Evolutionary conservation across 2,113 vertebrate species (phyloP).

Genomic region (Dasyprocta punctata): DNA sequence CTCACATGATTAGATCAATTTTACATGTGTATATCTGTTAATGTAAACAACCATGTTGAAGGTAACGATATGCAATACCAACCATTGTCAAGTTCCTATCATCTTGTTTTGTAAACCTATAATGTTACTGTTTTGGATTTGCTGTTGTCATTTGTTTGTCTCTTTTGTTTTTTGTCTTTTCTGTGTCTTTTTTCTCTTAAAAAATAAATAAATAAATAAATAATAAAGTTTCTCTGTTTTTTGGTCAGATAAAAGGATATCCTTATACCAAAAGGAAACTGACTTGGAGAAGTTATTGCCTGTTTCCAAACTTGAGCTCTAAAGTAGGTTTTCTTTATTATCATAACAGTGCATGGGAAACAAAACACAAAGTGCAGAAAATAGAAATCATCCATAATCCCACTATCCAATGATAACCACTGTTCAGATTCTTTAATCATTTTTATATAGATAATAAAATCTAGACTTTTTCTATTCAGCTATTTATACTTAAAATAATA

Average conservation of each 20-base stretch:
- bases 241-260: slow-evolving; percentile 66
- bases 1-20: too few relatives aligned
- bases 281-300: slow-evolving; percentile 53
- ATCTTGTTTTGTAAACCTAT: too few relatives aligned
- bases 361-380: slow-evolving; percentile 47
- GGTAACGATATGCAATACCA: too few relatives aligned
- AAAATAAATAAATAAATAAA: too few relatives aligned
- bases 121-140: too few relatives aligned
- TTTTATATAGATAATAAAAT: not conserved
- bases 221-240: too few relatives aligned
- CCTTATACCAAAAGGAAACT: slow-evolving; percentile 68
- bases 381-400: not conserved
- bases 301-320: slow-evolving; percentile 70
- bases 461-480: slow-evolving; percentile 1
- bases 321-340: slow-evolving; percentile 56
- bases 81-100: too few relatives aligned
- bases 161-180: too few relatives aligned
- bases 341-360: slow-evolving; percentile 54
- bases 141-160: too few relatives aligned
- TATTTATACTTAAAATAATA: not conserved
- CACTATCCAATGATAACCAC: not conserved
- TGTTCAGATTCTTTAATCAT: not conserved
- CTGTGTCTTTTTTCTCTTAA: too few relatives aligned
- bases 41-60: too few relatives aligned
- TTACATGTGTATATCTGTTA: too few relatives aligned